Percentiles rank a stretch among this genome's conserved stretches.
Evolutionary conservation across 2,113 vertebrate genomes (phyloP).

Genomic region (Aptenodytes forsteri): DNA sequence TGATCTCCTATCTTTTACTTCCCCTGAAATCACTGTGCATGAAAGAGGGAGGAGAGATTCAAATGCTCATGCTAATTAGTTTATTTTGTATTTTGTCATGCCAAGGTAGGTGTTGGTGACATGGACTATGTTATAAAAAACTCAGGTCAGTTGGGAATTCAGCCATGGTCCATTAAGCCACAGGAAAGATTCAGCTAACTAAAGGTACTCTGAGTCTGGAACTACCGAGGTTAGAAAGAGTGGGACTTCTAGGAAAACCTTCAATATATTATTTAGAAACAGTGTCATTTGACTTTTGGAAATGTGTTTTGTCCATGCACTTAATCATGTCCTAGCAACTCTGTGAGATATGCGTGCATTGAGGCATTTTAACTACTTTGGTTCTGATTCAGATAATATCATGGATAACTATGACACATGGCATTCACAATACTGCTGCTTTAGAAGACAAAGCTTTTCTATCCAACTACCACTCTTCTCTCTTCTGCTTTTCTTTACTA

Average conservation of each 20-base stretch:
- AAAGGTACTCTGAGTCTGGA: background rate
- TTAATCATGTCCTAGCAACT: background rate
- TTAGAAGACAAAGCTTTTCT: conserved; percentile 36
- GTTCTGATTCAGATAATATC: background rate
- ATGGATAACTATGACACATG: background rate
- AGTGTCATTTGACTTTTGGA: background rate
- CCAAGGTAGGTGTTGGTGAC: background rate
- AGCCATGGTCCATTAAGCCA: background rate
- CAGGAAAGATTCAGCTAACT: background rate
- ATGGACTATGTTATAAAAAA: background rate
- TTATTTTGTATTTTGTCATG: background rate
- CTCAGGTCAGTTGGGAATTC: background rate
- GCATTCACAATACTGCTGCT: background rate
- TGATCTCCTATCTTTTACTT: background rate
- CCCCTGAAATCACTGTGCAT: background rate
- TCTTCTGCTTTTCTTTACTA: conserved; percentile 13
- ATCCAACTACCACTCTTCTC: conserved; percentile 31
- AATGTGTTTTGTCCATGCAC: background rate
- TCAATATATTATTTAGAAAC: background rate
- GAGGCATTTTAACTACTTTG: background rate
- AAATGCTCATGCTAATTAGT: background rate
- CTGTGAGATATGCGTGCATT: rapidly evolving
- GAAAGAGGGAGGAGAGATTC: background rate
- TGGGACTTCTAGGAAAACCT: background rate
- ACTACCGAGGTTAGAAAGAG: background rate